A percentile compares a stretch with the other conserved stretches of the same genome.
Evolutionary conservation across 2,888 invertebrate genomes (phyloP).

Genomic region (Leucophenga maculata): DNA sequence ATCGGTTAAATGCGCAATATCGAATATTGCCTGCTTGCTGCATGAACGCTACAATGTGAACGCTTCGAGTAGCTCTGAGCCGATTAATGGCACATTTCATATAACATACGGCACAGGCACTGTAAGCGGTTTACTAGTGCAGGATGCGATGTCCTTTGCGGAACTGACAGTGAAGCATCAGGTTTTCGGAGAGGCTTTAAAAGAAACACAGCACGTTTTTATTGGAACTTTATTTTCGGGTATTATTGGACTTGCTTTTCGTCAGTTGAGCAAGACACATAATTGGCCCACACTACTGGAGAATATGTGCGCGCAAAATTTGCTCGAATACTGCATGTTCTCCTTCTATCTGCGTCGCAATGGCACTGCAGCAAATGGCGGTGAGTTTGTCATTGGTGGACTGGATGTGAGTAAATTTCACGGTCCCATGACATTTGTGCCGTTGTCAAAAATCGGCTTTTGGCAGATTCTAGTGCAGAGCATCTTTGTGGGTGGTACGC

Average conservation of each 20-base stretch:
- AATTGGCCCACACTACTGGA: conserved; percentile 35
- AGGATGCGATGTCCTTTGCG: conserved; percentile 83
- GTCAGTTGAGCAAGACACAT: conserved; percentile 76
- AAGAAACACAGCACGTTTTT: conserved; percentile 29
- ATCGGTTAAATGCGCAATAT: conserved; percentile 91
- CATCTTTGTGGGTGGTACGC: conserved; percentile 31
- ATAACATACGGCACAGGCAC: conserved; percentile 96
- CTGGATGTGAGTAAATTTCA: neutral
- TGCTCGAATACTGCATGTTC: conserved; percentile 42
- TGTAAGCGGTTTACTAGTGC: conserved; percentile 93
- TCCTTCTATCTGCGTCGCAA: conserved; percentile 44
- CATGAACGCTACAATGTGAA: conserved; percentile 94
- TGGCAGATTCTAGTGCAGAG: conserved; percentile 36
- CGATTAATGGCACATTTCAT: conserved; percentile 89
- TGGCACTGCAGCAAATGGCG: neutral
- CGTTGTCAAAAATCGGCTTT: conserved; percentile 34
- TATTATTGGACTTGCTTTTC: conserved; percentile 45
- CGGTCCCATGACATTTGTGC: conserved; percentile 9
- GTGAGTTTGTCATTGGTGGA: conserved; percentile 9
- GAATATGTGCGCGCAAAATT: conserved; percentile 35
- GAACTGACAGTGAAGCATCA: conserved; percentile 81
- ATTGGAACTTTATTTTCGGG: conserved; percentile 43
- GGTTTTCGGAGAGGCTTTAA: conserved; percentile 93
- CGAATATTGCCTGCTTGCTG: conserved; percentile 74
- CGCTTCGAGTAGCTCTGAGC: conserved; percentile 84